Evolutionary conservation across 2,888 invertebrate genomes (phyloP).

Genomic region (Diadromus collaris): DNA sequence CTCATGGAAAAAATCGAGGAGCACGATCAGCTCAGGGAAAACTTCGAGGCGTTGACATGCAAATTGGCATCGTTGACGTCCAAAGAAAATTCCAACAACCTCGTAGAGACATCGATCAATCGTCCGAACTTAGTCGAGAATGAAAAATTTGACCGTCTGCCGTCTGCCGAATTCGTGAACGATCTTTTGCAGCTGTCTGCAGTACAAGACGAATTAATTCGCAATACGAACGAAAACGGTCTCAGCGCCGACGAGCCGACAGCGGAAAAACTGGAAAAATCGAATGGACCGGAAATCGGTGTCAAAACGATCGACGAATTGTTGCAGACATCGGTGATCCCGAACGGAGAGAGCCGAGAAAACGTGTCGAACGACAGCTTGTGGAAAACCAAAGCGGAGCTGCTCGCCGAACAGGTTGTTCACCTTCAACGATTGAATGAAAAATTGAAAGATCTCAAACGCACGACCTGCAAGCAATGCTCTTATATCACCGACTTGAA

Average conservation of each 20-base stretch:
- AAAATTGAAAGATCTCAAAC: conserved; percentile 71
- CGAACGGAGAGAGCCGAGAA: conserved; percentile 5
- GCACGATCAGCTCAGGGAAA: conserved; percentile 67
- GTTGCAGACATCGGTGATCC: conserved; percentile 47
- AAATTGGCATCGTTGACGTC: neutral
- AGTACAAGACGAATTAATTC: neutral
- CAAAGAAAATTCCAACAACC: conserved; percentile 8
- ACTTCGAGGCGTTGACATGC: conserved; percentile 62
- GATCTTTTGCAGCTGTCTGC: conserved; percentile 39
- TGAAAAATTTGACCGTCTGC: neutral
- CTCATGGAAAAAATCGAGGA: conserved; percentile 74
- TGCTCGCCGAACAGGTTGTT: conserved; percentile 65
- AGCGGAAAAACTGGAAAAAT: conserved; percentile 59
- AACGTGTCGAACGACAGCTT: conserved; percentile 25
- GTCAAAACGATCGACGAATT: conserved; percentile 17
- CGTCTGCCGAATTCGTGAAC: neutral
- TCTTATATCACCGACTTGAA: conserved; percentile 68
- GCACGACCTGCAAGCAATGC: conserved; percentile 70
- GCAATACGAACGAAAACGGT: neutral
- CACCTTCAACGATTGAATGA: conserved; percentile 68
- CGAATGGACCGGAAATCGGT: neutral
- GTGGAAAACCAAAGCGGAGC: conserved; percentile 54
- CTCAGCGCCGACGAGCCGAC: neutral
- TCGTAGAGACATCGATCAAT: conserved; percentile 44
- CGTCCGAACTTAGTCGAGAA: neutral